Conservation (phyloP, 2,113 vertebrate genomes). For the Scomber japonicus region DNA sequence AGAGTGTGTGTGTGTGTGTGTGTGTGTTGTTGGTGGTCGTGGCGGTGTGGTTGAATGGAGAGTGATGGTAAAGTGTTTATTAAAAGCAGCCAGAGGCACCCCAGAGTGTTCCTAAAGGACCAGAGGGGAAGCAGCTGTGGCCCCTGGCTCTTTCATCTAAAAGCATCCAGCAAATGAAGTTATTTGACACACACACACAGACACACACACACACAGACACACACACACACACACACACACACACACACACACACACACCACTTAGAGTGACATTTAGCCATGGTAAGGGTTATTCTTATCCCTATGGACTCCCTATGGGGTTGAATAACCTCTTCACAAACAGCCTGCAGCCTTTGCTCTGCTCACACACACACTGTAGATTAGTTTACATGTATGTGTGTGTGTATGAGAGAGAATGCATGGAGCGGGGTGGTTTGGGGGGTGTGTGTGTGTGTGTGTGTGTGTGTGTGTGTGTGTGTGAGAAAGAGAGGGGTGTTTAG, state of each 20-base stretch:
- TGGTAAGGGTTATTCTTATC: slow-evolving; percentile 69
- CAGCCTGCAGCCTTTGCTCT: slow-evolving; percentile 39
- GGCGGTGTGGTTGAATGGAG: neutral
- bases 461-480: no score
- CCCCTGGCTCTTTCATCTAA: slow-evolving; percentile 66
- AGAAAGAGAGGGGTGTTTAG: neutral
- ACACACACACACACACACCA: neutral
- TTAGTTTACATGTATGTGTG: slow-evolving; percentile 23
- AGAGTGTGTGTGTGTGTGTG: no score
- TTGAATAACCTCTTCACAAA: slow-evolving; percentile 61
- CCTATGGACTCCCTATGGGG: slow-evolving; percentile 49
- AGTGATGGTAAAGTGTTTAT: slow-evolving; percentile 42
- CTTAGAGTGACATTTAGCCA: slow-evolving; percentile 64
- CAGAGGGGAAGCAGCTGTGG: slow-evolving; percentile 63
- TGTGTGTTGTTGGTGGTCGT: no score
- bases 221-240: neutral
- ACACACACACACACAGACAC: no score
- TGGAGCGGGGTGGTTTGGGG: neutral
- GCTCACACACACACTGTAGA: slow-evolving; percentile 14
- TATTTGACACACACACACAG: slow-evolving; percentile 24
- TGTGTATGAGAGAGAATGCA: neutral
- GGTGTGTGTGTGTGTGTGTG: neutral
- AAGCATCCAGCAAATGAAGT: slow-evolving; percentile 68
- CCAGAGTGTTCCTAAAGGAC: slow-evolving; percentile 42
- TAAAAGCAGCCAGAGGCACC: slow-evolving; percentile 36